These are phyloP conservation scores for Pleuronectes platessa DNA, from an alignment of 2,113 vertebrate genomes.

Conservation along the genomic window DNA sequence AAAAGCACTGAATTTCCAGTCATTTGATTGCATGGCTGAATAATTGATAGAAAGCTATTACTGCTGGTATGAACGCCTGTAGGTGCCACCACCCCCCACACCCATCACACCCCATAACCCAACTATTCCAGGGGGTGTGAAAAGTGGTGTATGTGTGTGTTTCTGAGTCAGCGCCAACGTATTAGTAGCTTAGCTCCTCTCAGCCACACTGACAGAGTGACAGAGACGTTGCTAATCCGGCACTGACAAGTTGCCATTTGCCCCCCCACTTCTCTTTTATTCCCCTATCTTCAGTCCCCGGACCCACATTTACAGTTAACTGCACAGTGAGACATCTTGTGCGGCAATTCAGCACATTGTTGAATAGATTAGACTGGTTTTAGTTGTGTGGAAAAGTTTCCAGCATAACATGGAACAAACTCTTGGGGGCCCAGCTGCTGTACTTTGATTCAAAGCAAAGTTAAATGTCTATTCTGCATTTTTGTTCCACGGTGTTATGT, in stretches of 20 bases:
- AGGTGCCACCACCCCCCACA: conserved; percentile 30
- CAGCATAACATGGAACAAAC: background rate
- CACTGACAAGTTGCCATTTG: conserved; percentile 68
- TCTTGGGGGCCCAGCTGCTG: background rate
- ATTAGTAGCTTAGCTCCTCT: conserved; percentile 72
- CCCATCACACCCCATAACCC: background rate
- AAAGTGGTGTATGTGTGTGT: conserved; percentile 1
- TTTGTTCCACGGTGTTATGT: background rate
- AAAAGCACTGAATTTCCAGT: conserved; percentile 48
- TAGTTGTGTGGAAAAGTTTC: background rate
- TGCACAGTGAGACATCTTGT: conserved; percentile 10
- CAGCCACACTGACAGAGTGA: conserved; percentile 70
- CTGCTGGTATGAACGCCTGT: conserved; percentile 45
- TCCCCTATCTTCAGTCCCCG: background rate
- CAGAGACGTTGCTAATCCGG: conserved; percentile 75
- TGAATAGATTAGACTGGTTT: background rate
- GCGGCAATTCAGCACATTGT: conserved; percentile 15
- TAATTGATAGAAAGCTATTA: conserved; percentile 68
- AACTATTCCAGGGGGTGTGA: background rate
- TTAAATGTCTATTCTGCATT: background rate
- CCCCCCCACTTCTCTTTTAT: background rate
- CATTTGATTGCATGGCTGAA: conserved; percentile 68
- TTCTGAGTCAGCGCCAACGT: conserved; percentile 47
- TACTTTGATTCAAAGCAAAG: background rate
- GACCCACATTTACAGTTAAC: conserved; percentile 48